Evolutionary conservation across 2,797 vertebrate species (phyloP).

Genomic region (Chaetophractus vellerosus): DNA sequence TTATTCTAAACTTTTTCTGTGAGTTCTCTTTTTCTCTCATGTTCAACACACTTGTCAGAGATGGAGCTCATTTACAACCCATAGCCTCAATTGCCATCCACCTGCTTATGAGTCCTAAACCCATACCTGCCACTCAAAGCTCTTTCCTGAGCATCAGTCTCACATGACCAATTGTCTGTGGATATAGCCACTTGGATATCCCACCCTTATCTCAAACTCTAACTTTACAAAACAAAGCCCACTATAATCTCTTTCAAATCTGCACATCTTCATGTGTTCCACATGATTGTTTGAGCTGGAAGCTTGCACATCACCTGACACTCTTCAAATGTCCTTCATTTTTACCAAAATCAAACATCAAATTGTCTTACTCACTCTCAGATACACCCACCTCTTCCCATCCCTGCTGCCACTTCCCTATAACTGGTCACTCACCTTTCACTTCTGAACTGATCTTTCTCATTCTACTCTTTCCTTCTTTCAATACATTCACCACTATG

Average conservation of each 20-base stretch:
- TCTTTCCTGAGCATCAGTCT: not conserved
- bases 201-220: not conserved
- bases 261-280: not conserved
- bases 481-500: not conserved
- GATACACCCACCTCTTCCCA: not conserved
- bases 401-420: not conserved
- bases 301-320: not conserved
- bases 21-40: not conserved
- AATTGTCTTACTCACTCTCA: not conserved
- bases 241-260: not conserved
- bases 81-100: not conserved
- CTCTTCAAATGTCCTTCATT: not conserved
- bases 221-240: not conserved
- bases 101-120: not conserved
- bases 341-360: not conserved
- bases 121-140: not conserved
- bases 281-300: not conserved
- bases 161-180: not conserved
- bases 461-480: not conserved
- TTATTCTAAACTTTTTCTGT: not conserved
- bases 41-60: not conserved
- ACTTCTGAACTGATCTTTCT: not conserved
- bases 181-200: not conserved
- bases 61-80: not conserved
- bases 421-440: not conserved